A percentile compares a stretch with the other conserved stretches of the same genome.
Conservation (phyloP, 1,140 invertebrate genomes). For the Drosophila parabipectinata region DNA sequence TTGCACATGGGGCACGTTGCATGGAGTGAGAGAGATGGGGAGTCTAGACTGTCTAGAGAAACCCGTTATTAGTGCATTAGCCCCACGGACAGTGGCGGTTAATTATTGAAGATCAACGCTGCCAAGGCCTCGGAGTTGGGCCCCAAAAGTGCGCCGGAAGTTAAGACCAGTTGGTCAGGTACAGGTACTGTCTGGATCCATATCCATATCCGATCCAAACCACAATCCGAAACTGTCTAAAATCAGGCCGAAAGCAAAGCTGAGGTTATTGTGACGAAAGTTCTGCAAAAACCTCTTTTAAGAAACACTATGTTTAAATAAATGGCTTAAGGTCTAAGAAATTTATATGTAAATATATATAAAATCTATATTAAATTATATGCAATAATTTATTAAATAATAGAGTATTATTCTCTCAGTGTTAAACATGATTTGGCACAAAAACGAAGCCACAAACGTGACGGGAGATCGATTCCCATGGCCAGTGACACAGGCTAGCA, state of each 20-base stretch:
- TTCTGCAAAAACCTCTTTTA: neutral
- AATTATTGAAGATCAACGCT: slow-evolving; percentile 60
- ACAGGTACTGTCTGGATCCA: slow-evolving; percentile 21
- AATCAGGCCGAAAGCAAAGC: no score
- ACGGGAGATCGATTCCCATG: slow-evolving; percentile 39
- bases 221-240: no score
- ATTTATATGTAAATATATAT: no score
- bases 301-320: no score
- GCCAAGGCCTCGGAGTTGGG: slow-evolving; percentile 51
- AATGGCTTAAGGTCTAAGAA: no score
- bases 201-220: slow-evolving; percentile 4
- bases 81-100: slow-evolving; percentile 55
- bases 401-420: neutral
- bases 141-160: slow-evolving; percentile 54
- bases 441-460: slow-evolving; percentile 10
- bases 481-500: slow-evolving; percentile 11
- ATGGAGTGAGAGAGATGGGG: slow-evolving; percentile 11
- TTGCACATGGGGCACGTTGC: slow-evolving; percentile 35
- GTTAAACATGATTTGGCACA: slow-evolving; percentile 41
- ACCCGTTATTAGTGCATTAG: slow-evolving; percentile 61
- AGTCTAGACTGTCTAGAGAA: slow-evolving; percentile 16
- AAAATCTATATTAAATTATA: no score
- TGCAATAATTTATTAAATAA: no score
- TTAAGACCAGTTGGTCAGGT: slow-evolving; percentile 66
- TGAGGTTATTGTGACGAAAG: no score